phyloP scores from a whole-genome alignment of 2,113 vertebrate genomes.

The Orientallactaga bullata region DNA sequence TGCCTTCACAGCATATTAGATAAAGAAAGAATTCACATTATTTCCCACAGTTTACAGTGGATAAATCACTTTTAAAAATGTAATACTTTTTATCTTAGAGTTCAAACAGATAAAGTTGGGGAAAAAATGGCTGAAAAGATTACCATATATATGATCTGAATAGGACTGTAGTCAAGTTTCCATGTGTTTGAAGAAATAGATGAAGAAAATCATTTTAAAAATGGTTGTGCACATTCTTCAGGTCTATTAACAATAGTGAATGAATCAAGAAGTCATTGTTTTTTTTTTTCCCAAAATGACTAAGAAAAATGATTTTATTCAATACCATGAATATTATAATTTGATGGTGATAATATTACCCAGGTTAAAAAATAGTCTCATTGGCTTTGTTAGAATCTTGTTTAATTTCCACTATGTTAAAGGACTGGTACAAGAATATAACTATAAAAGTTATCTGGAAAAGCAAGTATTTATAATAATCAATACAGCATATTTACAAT shows the following conservation, averaged over 20 bases:
- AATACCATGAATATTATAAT: neutral
- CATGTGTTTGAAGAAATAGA: neutral
- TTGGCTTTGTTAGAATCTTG: neutral
- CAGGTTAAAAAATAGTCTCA: no score
- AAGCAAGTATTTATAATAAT: conserved; percentile 68
- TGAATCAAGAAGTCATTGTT: neutral
- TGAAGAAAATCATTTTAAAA: conserved; percentile 1
- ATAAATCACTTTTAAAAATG: neutral
- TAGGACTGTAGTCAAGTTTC: neutral
- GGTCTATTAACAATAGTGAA: conserved; percentile 19
- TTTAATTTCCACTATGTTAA: conserved; percentile 5
- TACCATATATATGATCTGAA: neutral
- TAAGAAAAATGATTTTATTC: conserved; percentile 22
- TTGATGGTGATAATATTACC: neutral
- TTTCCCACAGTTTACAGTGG: neutral
- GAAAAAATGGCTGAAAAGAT: neutral
- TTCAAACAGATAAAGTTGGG: neutral
- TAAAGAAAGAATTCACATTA: neutral
- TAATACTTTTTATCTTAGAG: neutral
- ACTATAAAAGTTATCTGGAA: neutral
- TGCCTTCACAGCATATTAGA: neutral
- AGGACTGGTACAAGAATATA: neutral
- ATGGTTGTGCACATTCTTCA: neutral
- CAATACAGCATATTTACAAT: conserved; percentile 20
- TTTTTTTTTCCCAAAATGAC: neutral